Conservation (phyloP, 2,888 invertebrate genomes). For the Tachina lurida region DNA sequence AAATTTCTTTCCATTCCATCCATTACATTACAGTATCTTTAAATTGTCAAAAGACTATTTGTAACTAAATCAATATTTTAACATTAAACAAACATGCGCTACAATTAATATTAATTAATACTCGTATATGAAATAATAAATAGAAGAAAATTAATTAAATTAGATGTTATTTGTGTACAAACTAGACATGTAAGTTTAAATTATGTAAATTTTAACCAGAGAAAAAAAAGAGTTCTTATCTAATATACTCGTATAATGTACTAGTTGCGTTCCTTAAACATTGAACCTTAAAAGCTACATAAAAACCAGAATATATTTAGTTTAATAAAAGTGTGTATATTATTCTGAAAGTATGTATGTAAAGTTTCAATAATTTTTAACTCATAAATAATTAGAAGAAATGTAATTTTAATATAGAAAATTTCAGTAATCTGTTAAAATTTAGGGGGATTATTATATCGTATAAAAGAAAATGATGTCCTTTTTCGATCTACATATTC, state of each 20-base stretch:
- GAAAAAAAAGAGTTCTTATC: not conserved
- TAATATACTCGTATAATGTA: constrained; percentile 35
- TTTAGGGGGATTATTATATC: not conserved
- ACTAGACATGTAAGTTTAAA: constrained; percentile 50
- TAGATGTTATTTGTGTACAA: constrained; percentile 46
- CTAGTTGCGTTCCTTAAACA: constrained; percentile 66
- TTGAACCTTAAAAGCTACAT: constrained; percentile 14
- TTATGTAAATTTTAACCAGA: constrained; percentile 17
- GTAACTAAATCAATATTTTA: not conserved
- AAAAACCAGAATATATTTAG: not conserved
- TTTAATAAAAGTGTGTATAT: constrained; percentile 42
- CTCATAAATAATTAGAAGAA: not conserved
- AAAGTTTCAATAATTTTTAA: constrained; percentile 8
- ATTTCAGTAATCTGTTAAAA: not conserved
- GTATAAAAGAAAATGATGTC: not conserved
- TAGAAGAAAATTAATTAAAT: not conserved
- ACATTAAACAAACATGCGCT: constrained; percentile 21
- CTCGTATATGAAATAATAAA: not conserved
- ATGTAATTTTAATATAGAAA: not conserved
- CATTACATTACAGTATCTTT: too few species aligned
- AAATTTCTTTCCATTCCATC: too few species aligned
- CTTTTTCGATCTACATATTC: not conserved
- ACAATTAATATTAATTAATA: not conserved
- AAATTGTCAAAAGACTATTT: too few species aligned
- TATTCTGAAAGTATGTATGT: constrained; percentile 36